Conservation (phyloP, 2,113 vertebrate genomes). For the Myodes glareolus region DNA sequence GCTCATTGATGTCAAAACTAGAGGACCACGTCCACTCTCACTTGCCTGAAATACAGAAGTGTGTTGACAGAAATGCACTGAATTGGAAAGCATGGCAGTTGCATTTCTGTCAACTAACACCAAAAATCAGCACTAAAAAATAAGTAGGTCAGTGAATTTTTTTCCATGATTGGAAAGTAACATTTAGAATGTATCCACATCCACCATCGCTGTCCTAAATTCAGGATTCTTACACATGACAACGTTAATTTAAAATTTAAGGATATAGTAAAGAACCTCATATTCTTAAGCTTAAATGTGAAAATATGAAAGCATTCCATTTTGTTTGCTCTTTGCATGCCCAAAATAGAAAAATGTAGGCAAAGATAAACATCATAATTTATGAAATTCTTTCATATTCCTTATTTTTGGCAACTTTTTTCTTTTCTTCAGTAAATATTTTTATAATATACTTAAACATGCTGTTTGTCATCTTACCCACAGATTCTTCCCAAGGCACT, state of each 20-base stretch:
- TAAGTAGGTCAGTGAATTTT: not conserved
- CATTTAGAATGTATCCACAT: not conserved
- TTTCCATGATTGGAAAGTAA: conserved; percentile 28
- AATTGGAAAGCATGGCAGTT: no score
- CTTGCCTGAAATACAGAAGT: not conserved
- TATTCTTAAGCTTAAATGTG: not conserved
- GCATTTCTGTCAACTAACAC: not conserved
- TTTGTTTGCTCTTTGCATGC: not conserved
- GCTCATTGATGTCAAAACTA: not conserved
- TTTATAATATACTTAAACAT: conserved; percentile 46
- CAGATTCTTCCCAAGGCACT: not conserved
- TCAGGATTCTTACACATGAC: not conserved
- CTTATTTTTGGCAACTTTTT: not conserved
- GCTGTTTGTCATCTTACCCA: not conserved
- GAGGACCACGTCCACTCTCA: not conserved
- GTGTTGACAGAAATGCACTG: not conserved
- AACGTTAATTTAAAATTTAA: conserved; percentile 41
- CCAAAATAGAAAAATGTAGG: conserved; percentile 16
- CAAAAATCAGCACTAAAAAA: not conserved
- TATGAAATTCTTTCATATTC: conserved; percentile 12
- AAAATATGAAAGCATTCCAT: conserved; percentile 13
- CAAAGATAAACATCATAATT: not conserved
- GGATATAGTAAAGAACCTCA: not conserved
- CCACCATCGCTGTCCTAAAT: not conserved
- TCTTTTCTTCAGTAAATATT: not conserved